Evolutionary conservation across 1,140 invertebrate genomes (phyloP).

Genomic region (Oryctes rhinoceros): DNA sequence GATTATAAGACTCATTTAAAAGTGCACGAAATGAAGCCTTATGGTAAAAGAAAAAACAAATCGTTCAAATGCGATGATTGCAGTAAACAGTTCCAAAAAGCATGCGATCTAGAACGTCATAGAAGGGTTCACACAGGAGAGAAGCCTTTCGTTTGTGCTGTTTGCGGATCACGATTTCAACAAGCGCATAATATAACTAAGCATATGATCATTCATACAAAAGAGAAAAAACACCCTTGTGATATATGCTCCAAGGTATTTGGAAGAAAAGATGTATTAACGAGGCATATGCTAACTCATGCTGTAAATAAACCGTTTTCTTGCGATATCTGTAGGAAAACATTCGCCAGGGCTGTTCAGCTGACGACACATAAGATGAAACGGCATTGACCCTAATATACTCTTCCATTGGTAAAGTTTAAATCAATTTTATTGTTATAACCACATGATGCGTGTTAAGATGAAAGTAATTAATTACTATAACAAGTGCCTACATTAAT

Average conservation of each 20-base stretch:
- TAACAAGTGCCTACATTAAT: neutral
- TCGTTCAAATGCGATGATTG: conserved; percentile 53
- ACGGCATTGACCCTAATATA: neutral
- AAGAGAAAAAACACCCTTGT: conserved; percentile 70
- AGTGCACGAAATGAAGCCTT: conserved; percentile 50
- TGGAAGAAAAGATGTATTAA: conserved; percentile 55
- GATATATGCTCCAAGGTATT: conserved; percentile 65
- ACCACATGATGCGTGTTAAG: neutral
- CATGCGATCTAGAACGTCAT: conserved; percentile 57
- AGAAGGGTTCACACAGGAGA: conserved; percentile 67
- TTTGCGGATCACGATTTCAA: conserved; percentile 80
- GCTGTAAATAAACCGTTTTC: conserved; percentile 54
- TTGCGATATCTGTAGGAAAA: conserved; percentile 52
- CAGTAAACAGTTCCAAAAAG: conserved; percentile 54
- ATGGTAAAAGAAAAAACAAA: conserved; percentile 37
- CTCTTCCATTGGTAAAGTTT: too few relatives aligned
- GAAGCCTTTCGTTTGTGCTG: conserved; percentile 73
- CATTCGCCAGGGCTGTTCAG: conserved; percentile 52
- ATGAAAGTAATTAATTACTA: neutral
- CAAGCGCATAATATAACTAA: conserved; percentile 89
- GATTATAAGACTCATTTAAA: conserved; percentile 49
- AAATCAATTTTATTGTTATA: too few relatives aligned
- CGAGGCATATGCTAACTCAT: conserved; percentile 57
- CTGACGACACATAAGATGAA: conserved; percentile 42
- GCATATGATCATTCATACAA: conserved; percentile 76